Evolutionary conservation across 2,797 vertebrate genomes (phyloP).

Genomic region (Typhlichthys eigenmanni): DNA sequence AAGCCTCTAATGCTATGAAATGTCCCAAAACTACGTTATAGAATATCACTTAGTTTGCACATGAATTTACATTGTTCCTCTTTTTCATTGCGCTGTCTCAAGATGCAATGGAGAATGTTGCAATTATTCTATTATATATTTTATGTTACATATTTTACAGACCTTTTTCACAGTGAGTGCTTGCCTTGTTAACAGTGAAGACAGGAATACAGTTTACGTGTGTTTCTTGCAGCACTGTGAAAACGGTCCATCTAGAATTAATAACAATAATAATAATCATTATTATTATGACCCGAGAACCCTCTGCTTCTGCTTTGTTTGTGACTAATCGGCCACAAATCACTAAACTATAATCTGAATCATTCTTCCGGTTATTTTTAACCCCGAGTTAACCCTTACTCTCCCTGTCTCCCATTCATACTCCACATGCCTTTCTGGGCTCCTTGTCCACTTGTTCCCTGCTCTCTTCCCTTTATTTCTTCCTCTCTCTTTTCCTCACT

Average conservation of each 20-base stretch:
- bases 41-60: constrained; percentile 1
- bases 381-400: constrained; percentile 17
- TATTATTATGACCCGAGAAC: constrained; percentile 38
- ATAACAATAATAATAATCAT: not conserved
- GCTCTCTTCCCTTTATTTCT: not conserved
- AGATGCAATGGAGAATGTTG: no score
- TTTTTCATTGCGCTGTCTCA: no score
- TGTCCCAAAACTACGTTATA: constrained; percentile 14
- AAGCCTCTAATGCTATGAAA: constrained; percentile 31
- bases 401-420: constrained; percentile 10
- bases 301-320: constrained; percentile 52
- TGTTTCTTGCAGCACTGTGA: no score
- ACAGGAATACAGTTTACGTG: no score
- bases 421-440: no score
- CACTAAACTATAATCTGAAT: constrained; percentile 17
- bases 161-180: no score
- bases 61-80: no score
- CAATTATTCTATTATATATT: no score
- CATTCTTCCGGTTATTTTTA: constrained; percentile 4
- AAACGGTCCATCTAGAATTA: no score
- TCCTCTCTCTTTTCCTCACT: not conserved
- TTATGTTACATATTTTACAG: no score
- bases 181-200: no score
- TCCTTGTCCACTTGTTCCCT: not conserved
- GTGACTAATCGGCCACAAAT: constrained; percentile 23